A percentile compares a stretch with the other conserved stretches of the same genome.
Evolutionary conservation across 2,113 vertebrate genomes (phyloP).

Genomic region (Notarius quadriscutis): DNA sequence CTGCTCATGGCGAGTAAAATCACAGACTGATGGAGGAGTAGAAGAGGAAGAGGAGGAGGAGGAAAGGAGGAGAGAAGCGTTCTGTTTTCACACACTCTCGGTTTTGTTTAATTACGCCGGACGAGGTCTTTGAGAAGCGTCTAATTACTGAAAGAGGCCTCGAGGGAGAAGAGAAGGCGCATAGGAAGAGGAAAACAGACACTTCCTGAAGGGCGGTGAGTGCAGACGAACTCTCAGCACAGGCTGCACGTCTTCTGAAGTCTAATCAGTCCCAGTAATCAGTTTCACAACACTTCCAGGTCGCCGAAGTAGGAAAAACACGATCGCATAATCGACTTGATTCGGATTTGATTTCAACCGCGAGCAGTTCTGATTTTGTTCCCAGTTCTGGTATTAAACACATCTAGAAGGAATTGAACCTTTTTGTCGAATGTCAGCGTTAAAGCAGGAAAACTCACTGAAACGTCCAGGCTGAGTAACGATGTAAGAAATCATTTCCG

Average conservation of each 20-base stretch:
- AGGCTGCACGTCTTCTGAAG: background rate
- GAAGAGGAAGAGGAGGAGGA: background rate
- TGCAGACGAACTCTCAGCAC: background rate
- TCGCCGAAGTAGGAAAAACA: background rate
- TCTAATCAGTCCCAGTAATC: background rate
- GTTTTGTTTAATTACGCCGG: constrained; percentile 28
- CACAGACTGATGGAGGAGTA: background rate
- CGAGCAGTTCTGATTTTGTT: background rate
- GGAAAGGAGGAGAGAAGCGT: constrained; percentile 1
- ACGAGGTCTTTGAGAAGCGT: background rate
- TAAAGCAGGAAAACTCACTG: background rate
- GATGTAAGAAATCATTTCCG: background rate
- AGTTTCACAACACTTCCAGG: background rate
- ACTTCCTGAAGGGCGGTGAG: background rate
- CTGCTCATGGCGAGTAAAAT: background rate
- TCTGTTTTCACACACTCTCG: background rate
- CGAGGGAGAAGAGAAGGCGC: background rate
- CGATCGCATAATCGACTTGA: background rate
- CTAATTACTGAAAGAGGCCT: constrained; percentile 27
- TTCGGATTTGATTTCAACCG: background rate
- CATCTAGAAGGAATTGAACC: too few relatives aligned
- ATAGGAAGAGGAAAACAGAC: background rate
- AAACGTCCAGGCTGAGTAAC: background rate
- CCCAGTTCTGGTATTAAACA: too few relatives aligned
- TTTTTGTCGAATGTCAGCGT: background rate